A percentile compares a stretch with the other conserved stretches of the same genome.
Conservation (phyloP, 2,113 vertebrate species). For the Lampris incognitus region DNA sequence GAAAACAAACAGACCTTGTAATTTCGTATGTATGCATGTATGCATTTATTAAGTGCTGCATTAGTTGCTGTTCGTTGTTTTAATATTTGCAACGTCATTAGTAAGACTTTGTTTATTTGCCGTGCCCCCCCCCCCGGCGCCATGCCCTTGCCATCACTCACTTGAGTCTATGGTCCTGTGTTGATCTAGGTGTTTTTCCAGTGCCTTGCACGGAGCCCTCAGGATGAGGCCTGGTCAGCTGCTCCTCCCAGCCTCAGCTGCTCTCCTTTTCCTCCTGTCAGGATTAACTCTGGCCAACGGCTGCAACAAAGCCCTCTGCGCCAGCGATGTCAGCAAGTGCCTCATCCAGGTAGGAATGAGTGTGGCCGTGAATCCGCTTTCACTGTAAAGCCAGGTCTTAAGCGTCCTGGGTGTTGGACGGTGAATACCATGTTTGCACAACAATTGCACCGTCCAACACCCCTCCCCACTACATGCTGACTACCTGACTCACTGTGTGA, state of each 20-base stretch:
- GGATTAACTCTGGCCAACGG: slow-evolving; percentile 82
- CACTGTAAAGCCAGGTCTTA: neutral
- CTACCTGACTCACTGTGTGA: neutral
- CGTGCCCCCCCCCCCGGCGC: neutral
- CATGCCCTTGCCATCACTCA: neutral
- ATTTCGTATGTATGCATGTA: too few species aligned
- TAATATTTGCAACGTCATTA: too few species aligned
- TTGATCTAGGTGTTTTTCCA: slow-evolving; percentile 63
- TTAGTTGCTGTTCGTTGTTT: too few species aligned
- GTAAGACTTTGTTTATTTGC: slow-evolving; percentile 33
- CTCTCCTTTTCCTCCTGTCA: slow-evolving; percentile 84
- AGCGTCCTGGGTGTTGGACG: neutral
- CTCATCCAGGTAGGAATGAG: slow-evolving; percentile 90
- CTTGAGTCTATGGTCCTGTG: neutral
- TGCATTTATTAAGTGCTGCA: too few species aligned
- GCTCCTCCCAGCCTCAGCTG: slow-evolving; percentile 67
- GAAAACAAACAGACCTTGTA: too few species aligned
- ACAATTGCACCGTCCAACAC: neutral
- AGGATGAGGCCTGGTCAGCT: slow-evolving; percentile 86
- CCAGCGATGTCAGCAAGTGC: slow-evolving; percentile 98
- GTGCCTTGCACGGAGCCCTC: slow-evolving; percentile 66
- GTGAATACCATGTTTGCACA: neutral
- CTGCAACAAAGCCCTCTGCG: slow-evolving; percentile 98
- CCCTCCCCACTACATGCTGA: neutral
- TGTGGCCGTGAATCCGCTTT: neutral